Percentiles rank a stretch among this genome's conserved stretches.
Evolutionary conservation across 2,797 vertebrate species (phyloP).

Genomic region (Rhyacichthys aspro): DNA sequence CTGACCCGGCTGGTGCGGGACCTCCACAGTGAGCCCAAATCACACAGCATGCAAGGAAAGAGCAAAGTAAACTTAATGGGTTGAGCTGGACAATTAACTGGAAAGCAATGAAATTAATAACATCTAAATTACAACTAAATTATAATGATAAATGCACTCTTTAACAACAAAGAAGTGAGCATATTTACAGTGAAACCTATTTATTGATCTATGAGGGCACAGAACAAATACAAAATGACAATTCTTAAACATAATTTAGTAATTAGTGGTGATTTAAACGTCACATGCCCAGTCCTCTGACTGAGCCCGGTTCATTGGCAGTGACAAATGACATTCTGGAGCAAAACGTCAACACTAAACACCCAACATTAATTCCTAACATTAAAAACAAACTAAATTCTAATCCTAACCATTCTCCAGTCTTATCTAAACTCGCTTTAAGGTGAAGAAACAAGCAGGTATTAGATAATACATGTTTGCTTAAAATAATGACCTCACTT

Average conservation of each 20-base stretch:
- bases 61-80: constrained; percentile 43
- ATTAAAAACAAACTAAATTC: background rate
- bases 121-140: too few relatives aligned
- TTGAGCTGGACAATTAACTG: background rate
- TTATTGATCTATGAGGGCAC: too few relatives aligned
- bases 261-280: background rate
- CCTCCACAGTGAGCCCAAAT: constrained; percentile 76
- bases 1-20: constrained; percentile 93
- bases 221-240: too few relatives aligned
- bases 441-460: background rate
- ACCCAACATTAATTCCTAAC: background rate
- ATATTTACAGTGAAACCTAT: too few relatives aligned
- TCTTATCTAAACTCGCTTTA: background rate
- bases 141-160: too few relatives aligned
- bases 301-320: constrained; percentile 54
- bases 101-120: too few relatives aligned
- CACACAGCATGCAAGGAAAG: constrained; percentile 37
- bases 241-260: too few relatives aligned
- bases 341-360: background rate
- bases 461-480: too few relatives aligned
- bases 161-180: too few relatives aligned
- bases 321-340: background rate
- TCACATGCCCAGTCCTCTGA: background rate
- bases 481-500: constrained; percentile 6
- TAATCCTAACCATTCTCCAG: background rate